Base-by-base conservation (phyloP, 2,888 invertebrate genomes). In the Diloba caeruleocephala region DNA sequence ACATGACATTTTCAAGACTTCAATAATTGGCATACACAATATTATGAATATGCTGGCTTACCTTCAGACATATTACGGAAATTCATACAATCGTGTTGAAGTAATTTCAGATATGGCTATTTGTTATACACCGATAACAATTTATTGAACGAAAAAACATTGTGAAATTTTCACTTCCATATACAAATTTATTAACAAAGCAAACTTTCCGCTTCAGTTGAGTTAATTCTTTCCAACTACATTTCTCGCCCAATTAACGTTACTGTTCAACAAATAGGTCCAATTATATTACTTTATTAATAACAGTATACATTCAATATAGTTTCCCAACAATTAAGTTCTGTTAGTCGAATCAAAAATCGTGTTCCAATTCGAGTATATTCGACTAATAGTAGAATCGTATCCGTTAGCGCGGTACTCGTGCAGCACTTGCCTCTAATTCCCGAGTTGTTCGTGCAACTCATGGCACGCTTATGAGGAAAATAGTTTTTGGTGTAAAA, bases 361-460 rank as follows among this genome's bases (percentile, higher is more conserved):
- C 28, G 10, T 6, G 17, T 31, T 38, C 25, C 10, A 26, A 33
- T 33, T 56, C 26, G 33, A 44, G 59, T 43, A 9, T 31, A 53
- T 56, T 68, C 61, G 46, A 57, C 23, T 39, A 39, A 49, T 59
- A 37, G 32, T 42, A 34, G n/a, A n/a, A 25, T 37, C 48, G 42
- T 14, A 43, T 54, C 31, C 33, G 14, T 44, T 13, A 31, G 4
- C 43, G 21, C 5, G 15, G 8, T 33, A 19, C 50, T 19, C 59
- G 41, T 36, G 44, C 59, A 55, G 45, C 57, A 63, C 56, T 57
- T 10, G 29, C 13, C 44, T 52, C 66, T 79, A 78, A 77, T 77
- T 73, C 53, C 25, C 60, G 78, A 78, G 74, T 78, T 78, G 80
- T 82, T 82, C 61, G 70, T 71, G 78, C 80, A 82, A 80, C 83